These are phyloP conservation scores for Drosophila mimetica DNA, from an alignment of 2,888 invertebrate species.

Conservation along the genomic window DNA sequence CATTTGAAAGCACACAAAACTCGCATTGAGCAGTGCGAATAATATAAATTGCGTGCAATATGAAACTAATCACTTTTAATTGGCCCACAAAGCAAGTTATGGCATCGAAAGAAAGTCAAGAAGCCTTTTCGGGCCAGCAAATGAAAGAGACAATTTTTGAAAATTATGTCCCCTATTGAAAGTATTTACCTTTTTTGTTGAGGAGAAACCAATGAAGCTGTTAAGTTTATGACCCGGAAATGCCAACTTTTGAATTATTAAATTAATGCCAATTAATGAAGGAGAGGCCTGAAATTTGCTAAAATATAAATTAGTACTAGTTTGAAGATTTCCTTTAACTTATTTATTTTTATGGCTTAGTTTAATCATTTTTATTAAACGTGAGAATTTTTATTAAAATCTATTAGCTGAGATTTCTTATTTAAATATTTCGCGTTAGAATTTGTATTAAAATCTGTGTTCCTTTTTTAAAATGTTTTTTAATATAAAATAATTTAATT, in stretches of 20 bases:
- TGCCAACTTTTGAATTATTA: not conserved
- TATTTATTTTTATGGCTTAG: too few relatives aligned
- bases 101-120: conserved; percentile 26
- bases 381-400: too few relatives aligned
- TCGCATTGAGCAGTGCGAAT: conserved; percentile 43
- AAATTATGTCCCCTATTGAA: conserved; percentile 64
- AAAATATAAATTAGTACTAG: not conserved
- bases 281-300: too few relatives aligned
- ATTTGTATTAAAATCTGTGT: too few relatives aligned
- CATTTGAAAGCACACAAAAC: conserved; percentile 12
- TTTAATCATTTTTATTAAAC: too few relatives aligned
- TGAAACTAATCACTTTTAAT: conserved; percentile 77
- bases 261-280: not conserved
- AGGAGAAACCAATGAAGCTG: conserved; percentile 29
- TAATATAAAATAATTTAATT: too few relatives aligned
- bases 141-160: not conserved
- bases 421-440: too few relatives aligned
- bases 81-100: conserved; percentile 67
- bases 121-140: conserved; percentile 49
- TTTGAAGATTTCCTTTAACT: too few relatives aligned
- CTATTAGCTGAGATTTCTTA: too few relatives aligned
- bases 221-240: conserved; percentile 21
- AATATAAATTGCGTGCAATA: conserved; percentile 71
- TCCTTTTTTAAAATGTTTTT: too few relatives aligned
- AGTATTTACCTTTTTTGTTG: conserved; percentile 59